Conservation (phyloP, 1,140 invertebrate genomes). For the Drosophila rhopaloa region DNA sequence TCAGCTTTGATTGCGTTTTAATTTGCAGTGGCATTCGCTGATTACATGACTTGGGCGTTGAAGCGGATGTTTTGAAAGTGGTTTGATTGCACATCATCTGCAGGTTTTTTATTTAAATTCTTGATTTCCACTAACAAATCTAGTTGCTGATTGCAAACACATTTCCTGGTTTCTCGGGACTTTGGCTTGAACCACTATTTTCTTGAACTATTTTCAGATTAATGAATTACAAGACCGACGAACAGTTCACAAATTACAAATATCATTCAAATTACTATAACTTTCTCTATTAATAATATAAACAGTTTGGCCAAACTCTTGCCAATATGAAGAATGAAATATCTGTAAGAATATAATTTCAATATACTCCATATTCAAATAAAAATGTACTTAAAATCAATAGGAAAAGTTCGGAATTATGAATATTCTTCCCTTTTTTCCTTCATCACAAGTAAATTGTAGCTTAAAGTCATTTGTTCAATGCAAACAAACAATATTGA, state of each 20-base stretch:
- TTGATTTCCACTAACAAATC: conserved; percentile 29
- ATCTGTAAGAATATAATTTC: too few relatives aligned
- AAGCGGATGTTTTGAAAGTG: too few relatives aligned
- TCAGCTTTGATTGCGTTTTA: too few relatives aligned
- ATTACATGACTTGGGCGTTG: too few relatives aligned
- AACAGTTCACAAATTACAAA: neutral
- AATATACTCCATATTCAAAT: too few relatives aligned
- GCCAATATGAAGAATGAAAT: too few relatives aligned
- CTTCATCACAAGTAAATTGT: conserved; percentile 43
- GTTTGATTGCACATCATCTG: too few relatives aligned
- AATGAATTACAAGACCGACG: conserved; percentile 2
- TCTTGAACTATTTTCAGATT: conserved; percentile 26
- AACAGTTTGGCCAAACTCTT: too few relatives aligned
- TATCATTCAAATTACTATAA: neutral
- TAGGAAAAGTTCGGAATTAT: neutral
- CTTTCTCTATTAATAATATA: too few relatives aligned
- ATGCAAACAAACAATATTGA: conserved; percentile 48
- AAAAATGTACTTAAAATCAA: too few relatives aligned
- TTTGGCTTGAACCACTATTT: conserved; percentile 29
- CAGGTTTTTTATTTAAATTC: conserved; percentile 5
- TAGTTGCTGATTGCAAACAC: conserved; percentile 3
- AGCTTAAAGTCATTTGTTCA: conserved; percentile 55
- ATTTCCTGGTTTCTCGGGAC: neutral
- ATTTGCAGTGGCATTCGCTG: too few relatives aligned
- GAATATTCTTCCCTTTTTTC: conserved; percentile 8